Percentiles rank a stretch among this genome's conserved stretches.
phyloP scores from a whole-genome alignment of 2,797 vertebrate genomes.

The Sciurus vulgaris region DNA sequence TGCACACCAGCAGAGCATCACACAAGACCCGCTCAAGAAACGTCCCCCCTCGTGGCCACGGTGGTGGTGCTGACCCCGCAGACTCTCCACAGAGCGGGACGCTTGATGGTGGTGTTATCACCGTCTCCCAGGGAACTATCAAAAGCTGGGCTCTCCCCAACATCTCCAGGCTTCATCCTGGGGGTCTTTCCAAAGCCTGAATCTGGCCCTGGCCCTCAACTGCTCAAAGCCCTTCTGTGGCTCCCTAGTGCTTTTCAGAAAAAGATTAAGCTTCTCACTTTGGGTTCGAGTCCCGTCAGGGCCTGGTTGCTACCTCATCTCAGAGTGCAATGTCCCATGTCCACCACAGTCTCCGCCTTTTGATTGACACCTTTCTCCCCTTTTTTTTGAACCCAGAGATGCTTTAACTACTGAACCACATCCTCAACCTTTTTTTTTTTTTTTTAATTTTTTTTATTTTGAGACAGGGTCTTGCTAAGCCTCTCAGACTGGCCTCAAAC shows the following conservation, averaged over 20 bases:
- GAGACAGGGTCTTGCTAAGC: background rate
- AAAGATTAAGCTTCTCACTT: background rate
- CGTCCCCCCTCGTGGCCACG: rapidly evolving
- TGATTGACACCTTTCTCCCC: background rate
- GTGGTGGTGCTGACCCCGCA: too few species aligned
- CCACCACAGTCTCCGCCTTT: background rate
- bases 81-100: rapidly evolving
- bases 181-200: background rate
- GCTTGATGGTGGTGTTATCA: background rate
- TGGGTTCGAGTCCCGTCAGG: background rate
- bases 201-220: background rate
- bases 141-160: background rate
- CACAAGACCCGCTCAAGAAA: background rate
- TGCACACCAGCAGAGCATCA: background rate
- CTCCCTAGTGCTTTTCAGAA: conserved; percentile 7
- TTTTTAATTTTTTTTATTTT: too few species aligned
- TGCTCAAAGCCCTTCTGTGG: background rate
- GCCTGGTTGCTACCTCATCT: background rate
- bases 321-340: background rate
- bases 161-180: background rate
- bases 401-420: too few species aligned
- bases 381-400: too few species aligned
- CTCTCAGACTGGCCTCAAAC: background rate
- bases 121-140: background rate
- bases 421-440: background rate